Evolutionary conservation across 2,888 invertebrate genomes (phyloP).

Genomic region (Drepana falcataria): DNA sequence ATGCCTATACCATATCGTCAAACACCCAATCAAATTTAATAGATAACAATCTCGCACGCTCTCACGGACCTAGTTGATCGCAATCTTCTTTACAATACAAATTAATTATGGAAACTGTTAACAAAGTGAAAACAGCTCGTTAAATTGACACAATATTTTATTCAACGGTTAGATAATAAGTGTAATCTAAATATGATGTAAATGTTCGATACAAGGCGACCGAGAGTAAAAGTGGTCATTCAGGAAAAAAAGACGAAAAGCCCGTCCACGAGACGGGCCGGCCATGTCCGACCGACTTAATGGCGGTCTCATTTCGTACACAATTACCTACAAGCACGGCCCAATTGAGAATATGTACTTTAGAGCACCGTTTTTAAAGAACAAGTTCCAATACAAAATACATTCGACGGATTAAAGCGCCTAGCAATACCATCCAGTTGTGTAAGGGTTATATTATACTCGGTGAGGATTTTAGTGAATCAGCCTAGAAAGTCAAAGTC

Average conservation of each 20-base stretch:
- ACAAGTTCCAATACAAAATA: background rate
- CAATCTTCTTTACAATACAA: background rate
- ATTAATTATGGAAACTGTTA: slow-evolving; percentile 1
- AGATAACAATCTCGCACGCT: background rate
- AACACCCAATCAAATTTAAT: background rate
- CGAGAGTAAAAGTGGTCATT: slow-evolving; percentile 61
- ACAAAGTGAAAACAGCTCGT: background rate
- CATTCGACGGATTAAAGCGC: background rate
- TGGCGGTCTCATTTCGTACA: slow-evolving; percentile 19
- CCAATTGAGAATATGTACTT: slow-evolving; percentile 7
- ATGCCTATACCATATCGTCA: background rate
- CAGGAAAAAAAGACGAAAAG: slow-evolving; percentile 38
- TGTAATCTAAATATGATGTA: slow-evolving; percentile 36
- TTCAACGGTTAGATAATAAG: slow-evolving; percentile 25
- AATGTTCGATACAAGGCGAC: slow-evolving; percentile 34
- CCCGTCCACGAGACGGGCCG: slow-evolving; percentile 1
- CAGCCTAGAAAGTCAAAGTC: slow-evolving; percentile 21
- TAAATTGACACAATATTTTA: background rate
- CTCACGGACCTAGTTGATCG: background rate
- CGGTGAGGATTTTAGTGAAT: slow-evolving; percentile 16
- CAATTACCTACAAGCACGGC: slow-evolving; percentile 7
- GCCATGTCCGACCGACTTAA: slow-evolving; percentile 26
- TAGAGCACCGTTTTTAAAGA: background rate
- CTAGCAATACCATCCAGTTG: slow-evolving; percentile 17
- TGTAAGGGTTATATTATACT: slow-evolving; percentile 7